Evolutionary conservation across 2,797 vertebrate species (phyloP), one percentile per base, ranked within the genome.

Genomic region (Amblyopsis hoosieri): DNA sequence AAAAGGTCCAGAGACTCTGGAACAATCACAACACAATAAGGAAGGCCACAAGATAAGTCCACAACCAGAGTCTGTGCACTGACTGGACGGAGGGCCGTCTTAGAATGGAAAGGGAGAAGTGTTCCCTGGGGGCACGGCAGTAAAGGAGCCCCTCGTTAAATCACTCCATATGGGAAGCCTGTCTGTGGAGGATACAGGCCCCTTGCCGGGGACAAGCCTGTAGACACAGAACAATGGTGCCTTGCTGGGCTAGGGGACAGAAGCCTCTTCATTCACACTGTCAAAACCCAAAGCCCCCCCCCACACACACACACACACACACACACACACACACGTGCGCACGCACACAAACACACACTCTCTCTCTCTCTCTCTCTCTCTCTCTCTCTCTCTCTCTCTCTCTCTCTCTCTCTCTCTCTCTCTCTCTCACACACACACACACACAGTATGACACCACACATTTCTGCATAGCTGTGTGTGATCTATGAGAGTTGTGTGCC

Each of bases 111-210:
- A 77, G 81, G 67, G 74, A 69, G 78, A 84, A 81, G 75, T 75
- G 76, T 52, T 87, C 84, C 81, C 87, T 29, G 48, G 72, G 83
- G 89, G 66, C 61, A 69, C 49, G 68, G 79, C 75, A 80, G 70
- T 84, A 86, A 89, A 89, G 48, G 67, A 78, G 74, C 79, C 76
- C 79, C 37, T 76, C 78, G 81, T 73, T 92, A 90, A 93, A 92
- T 92, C 87, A 89, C 84, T 87, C 89, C 86, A 90, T 87, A 89
- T 92, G 89, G 86, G 85, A 85, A 85, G 79, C 71, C 74, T 83
- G 84, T 79, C 59, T 46, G 80, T 86, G 85, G 77, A 76, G 76
- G 80, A 77, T 57, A 67, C 69, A 69, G 47, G 64, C 47, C 53
- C 75, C 69, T 81, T 73, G 57, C 60, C 78, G 64, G 65, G 72